These are phyloP conservation scores for Synchiropus splendidus DNA, from an alignment of 2,113 vertebrate species.

Conservation along the genomic window DNA sequence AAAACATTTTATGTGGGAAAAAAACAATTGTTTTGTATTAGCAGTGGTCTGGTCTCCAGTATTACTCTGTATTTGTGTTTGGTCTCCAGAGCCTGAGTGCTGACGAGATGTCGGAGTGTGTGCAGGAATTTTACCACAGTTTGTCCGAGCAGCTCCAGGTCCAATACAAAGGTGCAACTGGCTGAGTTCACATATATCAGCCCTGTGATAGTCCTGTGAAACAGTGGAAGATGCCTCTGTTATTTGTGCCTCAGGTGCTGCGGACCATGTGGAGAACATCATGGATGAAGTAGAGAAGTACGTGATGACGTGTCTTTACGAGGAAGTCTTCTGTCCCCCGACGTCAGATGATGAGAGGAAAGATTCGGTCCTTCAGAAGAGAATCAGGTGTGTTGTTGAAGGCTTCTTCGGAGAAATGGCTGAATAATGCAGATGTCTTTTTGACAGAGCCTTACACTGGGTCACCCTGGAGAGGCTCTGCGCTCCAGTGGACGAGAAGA, in stretches of 20 bases:
- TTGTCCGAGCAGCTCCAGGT: constrained; percentile 82
- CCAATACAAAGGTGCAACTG: constrained; percentile 79
- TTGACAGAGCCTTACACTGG: constrained; percentile 84
- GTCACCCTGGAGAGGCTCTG: constrained; percentile 92
- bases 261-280: constrained; percentile 79
- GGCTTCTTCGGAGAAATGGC: neutral
- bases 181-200: too few species aligned
- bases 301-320: constrained; percentile 89
- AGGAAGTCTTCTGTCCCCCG: constrained; percentile 90
- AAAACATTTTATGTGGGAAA: too few species aligned
- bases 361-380: constrained; percentile 84
- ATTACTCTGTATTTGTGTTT: neutral
- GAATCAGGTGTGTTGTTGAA: constrained; percentile 75
- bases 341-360: constrained; percentile 94
- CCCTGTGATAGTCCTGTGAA: too few species aligned
- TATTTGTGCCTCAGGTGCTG: constrained; percentile 65
- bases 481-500: constrained; percentile 89
- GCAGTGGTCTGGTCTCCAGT: too few species aligned
- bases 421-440: neutral
- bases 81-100: constrained; percentile 65
- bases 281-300: constrained; percentile 96
- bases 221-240: too few species aligned
- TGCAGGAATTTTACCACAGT: constrained; percentile 96
- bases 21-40: too few species aligned
- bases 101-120: constrained; percentile 87